Evolutionary conservation across 2,888 invertebrate genomes (phyloP).

Genomic region (Zygaena filipendulae): DNA sequence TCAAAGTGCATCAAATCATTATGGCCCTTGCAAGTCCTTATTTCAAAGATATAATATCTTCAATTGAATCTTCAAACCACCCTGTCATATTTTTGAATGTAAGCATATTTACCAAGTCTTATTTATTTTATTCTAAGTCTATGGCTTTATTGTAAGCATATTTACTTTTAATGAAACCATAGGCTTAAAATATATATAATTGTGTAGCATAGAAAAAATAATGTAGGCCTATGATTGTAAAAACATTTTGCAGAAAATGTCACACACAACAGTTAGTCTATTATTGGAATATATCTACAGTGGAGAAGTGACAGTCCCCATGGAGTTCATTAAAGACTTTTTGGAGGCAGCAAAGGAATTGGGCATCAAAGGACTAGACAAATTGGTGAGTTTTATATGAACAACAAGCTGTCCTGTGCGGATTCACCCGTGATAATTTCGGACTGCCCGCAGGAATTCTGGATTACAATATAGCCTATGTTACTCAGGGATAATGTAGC

Average conservation of each 20-base stretch:
- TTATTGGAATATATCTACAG: constrained; percentile 56
- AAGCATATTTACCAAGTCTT: constrained; percentile 22
- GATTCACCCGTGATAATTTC: no score
- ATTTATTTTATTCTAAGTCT: constrained; percentile 1
- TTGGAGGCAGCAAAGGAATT: constrained; percentile 44
- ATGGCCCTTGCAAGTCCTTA: constrained; percentile 57
- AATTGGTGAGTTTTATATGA: constrained; percentile 33
- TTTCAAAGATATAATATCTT: constrained; percentile 46
- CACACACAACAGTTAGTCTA: constrained; percentile 36
- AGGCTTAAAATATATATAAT: background rate
- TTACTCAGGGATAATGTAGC: no score
- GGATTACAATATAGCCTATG: no score
- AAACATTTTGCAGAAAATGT: constrained; percentile 51
- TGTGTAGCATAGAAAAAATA: no score
- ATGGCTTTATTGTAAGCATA: background rate
- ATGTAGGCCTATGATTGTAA: no score
- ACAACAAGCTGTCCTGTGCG: no score
- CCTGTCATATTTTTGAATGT: constrained; percentile 59
- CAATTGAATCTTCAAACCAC: constrained; percentile 39
- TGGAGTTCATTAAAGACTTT: constrained; percentile 35
- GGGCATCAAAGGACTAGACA: constrained; percentile 47
- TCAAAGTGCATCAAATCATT: constrained; percentile 56
- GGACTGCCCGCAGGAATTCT: no score
- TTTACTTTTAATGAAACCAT: background rate
- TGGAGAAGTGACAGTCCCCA: constrained; percentile 42